A percentile compares a stretch with the other conserved stretches of the same genome.
Evolutionary conservation across 1,140 invertebrate genomes (phyloP).

Genomic region (Drosophila insularis): DNA sequence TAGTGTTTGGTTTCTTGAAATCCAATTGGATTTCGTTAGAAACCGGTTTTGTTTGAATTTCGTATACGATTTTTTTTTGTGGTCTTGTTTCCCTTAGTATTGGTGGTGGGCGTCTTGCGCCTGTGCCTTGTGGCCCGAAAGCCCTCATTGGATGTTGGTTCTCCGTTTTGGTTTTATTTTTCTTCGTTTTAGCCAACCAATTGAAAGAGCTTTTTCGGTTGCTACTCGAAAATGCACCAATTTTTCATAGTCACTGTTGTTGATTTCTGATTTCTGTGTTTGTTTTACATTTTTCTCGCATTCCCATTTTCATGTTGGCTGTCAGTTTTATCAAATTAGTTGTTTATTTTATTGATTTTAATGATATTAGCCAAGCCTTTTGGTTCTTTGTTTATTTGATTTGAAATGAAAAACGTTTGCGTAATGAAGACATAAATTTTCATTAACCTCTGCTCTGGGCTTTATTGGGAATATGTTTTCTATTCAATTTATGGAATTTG

Average conservation of each 20-base stretch:
- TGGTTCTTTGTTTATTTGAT: conserved; percentile 44
- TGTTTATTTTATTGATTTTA: conserved; percentile 80
- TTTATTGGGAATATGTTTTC: conserved; percentile 45
- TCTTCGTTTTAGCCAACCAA: conserved; percentile 25
- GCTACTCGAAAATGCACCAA: conserved; percentile 13
- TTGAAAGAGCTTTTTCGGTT: conserved; percentile 42
- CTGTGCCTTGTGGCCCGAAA: conserved; percentile 27
- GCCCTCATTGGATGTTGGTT: conserved; percentile 35
- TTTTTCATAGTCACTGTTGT: conserved; percentile 42
- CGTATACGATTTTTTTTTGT: conserved; percentile 42
- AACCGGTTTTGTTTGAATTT: conserved; percentile 59
- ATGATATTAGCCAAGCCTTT: conserved; percentile 74
- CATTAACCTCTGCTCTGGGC: conserved; percentile 45
- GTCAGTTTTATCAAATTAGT: conserved; percentile 57
- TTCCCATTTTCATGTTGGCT: conserved; percentile 41
- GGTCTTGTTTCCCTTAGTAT: conserved; percentile 31
- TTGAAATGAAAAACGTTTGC: conserved; percentile 60
- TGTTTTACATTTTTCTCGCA: conserved; percentile 12
- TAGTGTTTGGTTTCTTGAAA: background rate
- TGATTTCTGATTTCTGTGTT: conserved; percentile 38
- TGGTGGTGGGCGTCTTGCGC: conserved; percentile 55
- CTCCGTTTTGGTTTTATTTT: background rate
- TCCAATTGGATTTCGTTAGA: conserved; percentile 61
- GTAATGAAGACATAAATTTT: conserved; percentile 74
- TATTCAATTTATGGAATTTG: conserved; percentile 74